Evolutionary conservation across 2,888 invertebrate genomes (phyloP).

Genomic region (Abscondita cerata): DNA sequence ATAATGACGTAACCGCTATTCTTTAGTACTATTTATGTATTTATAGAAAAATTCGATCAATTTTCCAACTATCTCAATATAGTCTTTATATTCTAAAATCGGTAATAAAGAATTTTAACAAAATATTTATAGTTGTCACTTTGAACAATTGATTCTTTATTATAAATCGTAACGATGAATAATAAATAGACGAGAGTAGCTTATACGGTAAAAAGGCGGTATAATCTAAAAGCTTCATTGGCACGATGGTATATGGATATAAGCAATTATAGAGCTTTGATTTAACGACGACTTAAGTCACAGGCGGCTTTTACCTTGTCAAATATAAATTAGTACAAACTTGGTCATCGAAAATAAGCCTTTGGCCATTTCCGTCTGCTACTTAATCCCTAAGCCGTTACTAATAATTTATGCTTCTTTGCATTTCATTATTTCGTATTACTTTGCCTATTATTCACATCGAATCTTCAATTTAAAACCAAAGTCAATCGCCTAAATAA

Average conservation of each 20-base stretch:
- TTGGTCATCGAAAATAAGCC: conserved; percentile 44
- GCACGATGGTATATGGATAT: conserved; percentile 13
- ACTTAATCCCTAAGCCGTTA: conserved; percentile 45
- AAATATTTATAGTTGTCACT: too few relatives aligned
- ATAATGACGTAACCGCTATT: too few relatives aligned
- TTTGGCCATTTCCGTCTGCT: conserved; percentile 47
- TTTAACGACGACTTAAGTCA: conserved; percentile 39
- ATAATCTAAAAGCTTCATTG: conserved; percentile 2
- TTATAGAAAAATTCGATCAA: too few relatives aligned
- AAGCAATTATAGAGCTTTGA: conserved; percentile 28
- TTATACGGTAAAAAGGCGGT: conserved; percentile 3
- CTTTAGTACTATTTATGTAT: too few relatives aligned
- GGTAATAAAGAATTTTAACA: too few relatives aligned
- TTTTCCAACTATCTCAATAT: too few relatives aligned
- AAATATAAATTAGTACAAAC: conserved; percentile 43
- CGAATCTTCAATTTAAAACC: conserved; percentile 37
- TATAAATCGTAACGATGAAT: too few relatives aligned
- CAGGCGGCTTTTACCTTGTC: conserved; percentile 41
- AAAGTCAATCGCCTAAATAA: conserved; percentile 2
- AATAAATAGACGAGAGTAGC: not conserved
- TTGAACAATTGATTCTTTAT: too few relatives aligned
- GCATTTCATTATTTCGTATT: conserved; percentile 50
- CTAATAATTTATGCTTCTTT: conserved; percentile 48
- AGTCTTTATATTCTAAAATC: too few relatives aligned
- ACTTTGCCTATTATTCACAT: conserved; percentile 46